These are phyloP conservation scores for Saccopteryx leptura DNA, from an alignment of 2,113 vertebrate genomes.

Conservation along the genomic window DNA sequence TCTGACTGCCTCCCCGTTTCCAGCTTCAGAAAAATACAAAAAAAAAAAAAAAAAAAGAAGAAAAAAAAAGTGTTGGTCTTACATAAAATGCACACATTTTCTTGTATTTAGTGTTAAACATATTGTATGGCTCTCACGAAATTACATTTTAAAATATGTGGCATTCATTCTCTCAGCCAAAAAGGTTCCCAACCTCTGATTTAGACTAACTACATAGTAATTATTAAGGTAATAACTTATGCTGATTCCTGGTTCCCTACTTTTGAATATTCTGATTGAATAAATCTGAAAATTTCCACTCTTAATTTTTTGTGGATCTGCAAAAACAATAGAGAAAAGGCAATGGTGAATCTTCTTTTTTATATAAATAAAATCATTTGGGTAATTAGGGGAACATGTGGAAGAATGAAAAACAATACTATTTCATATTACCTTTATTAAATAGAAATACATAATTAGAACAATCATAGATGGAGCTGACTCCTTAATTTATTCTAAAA, in stretches of 20 bases:
- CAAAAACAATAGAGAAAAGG: not conserved
- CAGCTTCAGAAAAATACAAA: too few relatives aligned
- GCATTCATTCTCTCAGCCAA: too few relatives aligned
- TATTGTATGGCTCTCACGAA: too few relatives aligned
- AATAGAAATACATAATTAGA: not conserved
- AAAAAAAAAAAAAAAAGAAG: too few relatives aligned
- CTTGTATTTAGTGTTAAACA: too few relatives aligned
- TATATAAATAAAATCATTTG: not conserved
- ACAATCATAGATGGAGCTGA: not conserved
- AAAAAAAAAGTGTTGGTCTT: too few relatives aligned
- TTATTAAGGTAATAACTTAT: not conserved
- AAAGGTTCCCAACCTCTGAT: not conserved
- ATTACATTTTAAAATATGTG: too few relatives aligned
- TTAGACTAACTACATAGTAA: not conserved
- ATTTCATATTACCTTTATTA: not conserved
- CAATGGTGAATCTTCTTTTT: not conserved
- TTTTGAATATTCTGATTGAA: not conserved
- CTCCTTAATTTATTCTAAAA: conserved; percentile 13
- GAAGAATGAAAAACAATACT: not conserved
- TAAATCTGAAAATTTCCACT: not conserved
- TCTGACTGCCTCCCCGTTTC: too few relatives aligned
- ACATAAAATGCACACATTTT: too few relatives aligned
- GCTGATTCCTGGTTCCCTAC: not conserved
- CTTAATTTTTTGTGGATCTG: not conserved
- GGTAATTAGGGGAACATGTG: not conserved